Percentiles rank a stretch among this genome's conserved stretches.
Evolutionary conservation across 2,888 invertebrate species (phyloP).

Genomic region (Maniola hyperantus): DNA sequence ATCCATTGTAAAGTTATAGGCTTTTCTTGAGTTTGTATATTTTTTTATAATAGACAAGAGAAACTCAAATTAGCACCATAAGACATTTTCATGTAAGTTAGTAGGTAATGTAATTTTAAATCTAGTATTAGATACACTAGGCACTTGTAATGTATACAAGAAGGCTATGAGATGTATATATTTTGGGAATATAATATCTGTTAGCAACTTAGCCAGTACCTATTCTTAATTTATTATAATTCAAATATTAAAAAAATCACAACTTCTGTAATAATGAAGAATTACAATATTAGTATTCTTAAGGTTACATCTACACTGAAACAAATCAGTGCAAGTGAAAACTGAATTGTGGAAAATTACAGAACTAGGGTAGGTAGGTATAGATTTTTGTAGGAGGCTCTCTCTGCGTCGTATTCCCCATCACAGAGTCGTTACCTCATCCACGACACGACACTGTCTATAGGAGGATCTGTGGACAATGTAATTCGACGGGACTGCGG

Average conservation of each 20-base stretch:
- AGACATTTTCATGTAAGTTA: conserved; percentile 31
- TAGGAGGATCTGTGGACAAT: too few species aligned
- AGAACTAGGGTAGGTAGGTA: not conserved
- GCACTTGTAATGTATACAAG: conserved; percentile 13
- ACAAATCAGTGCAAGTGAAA: not conserved
- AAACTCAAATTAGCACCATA: conserved; percentile 24
- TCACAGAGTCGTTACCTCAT: too few species aligned
- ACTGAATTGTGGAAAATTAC: not conserved
- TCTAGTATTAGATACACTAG: conserved; percentile 29
- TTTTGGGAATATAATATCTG: conserved; percentile 27
- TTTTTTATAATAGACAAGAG: not conserved
- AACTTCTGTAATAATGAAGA: conserved; percentile 20
- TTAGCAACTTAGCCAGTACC: conserved; percentile 45
- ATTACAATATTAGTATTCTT: conserved; percentile 5
- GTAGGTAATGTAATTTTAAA: conserved; percentile 19
- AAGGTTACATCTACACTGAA: not conserved
- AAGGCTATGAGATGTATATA: conserved; percentile 42
- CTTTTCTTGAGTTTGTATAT: not conserved
- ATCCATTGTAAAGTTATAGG: not conserved
- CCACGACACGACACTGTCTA: too few species aligned
- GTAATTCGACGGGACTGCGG: too few species aligned
- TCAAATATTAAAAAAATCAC: conserved; percentile 26
- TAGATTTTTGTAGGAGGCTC: too few species aligned
- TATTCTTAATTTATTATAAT: conserved; percentile 45
- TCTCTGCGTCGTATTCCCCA: too few species aligned